These are phyloP conservation scores for Haliclona indistincta DNA, from an alignment of 37 sponge, comb jelly and placozoan species.

Conservation along the genomic window DNA sequence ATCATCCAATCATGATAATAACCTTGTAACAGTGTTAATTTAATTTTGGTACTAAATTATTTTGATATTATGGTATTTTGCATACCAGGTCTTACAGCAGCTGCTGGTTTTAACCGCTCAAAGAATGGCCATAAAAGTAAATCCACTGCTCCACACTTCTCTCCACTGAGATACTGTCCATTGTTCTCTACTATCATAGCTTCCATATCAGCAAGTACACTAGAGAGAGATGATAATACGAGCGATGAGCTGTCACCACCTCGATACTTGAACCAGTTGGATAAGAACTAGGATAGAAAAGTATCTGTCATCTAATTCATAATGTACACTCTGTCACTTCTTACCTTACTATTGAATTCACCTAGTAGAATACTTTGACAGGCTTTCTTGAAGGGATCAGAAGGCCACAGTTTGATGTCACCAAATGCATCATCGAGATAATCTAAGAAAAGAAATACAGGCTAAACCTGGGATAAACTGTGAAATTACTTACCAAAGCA, in stretches of 20 bases:
- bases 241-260: conserved; percentile 13
- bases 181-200: conserved; percentile 17
- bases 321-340: background rate
- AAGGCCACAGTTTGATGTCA: conserved; percentile 36
- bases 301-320: too few species aligned
- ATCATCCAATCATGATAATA: too few species aligned
- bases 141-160: conserved; percentile 54
- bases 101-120: too few species aligned
- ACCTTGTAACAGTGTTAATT: too few species aligned
- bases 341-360: conserved; percentile 56
- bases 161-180: conserved; percentile 30
- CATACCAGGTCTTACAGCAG: too few species aligned
- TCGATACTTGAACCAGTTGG: conserved; percentile 45
- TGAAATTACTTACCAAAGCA: conserved; percentile 48
- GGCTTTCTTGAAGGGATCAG: conserved; percentile 52
- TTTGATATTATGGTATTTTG: too few species aligned
- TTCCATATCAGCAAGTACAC: conserved; percentile 33
- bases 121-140: conserved; percentile 66
- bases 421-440: conserved; percentile 64
- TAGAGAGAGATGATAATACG: background rate
- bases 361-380: conserved; percentile 17
- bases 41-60: too few species aligned
- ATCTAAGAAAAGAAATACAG: conserved; percentile 8
- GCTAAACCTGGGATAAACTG: background rate
- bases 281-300: too few species aligned